Percentiles rank a stretch among this genome's conserved stretches.
Evolutionary conservation across 53 echinoderm and acorn worm genomes (phyloP).

Genomic region (Pentamera pediparva): DNA sequence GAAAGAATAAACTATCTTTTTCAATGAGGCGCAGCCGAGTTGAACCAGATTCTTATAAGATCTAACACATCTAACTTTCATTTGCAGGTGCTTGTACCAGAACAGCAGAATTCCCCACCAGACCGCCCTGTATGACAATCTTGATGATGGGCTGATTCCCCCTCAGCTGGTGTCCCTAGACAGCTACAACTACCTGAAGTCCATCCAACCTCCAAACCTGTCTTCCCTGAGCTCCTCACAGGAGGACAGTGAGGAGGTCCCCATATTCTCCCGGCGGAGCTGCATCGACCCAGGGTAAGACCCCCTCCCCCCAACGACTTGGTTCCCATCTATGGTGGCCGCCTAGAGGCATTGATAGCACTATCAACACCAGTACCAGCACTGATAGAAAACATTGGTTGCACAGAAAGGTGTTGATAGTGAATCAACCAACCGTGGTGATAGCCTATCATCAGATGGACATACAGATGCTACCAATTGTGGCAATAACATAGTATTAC

Average conservation of each 20-base stretch:
- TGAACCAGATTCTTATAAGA: no score
- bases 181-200: conserved; percentile 62
- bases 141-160: conserved; percentile 31
- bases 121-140: conserved; percentile 3
- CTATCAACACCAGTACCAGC: neutral
- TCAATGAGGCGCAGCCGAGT: no score
- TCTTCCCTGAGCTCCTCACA: conserved; percentile 92
- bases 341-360: neutral
- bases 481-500: no score
- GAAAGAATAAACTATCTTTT: no score
- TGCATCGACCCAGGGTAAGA: conserved; percentile 72
- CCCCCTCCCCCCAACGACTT: neutral
- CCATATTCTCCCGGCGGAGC: conserved; percentile 86
- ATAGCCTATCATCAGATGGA: no score
- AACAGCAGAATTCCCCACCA: conserved; percentile 70
- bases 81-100: conserved; percentile 81
- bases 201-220: conserved; percentile 92
- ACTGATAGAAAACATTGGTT: neutral
- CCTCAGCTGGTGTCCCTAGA: conserved; percentile 71
- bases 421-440: no score
- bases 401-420: neutral
- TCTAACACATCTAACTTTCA: neutral
- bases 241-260: conserved; percentile 83
- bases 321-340: neutral
- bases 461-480: no score